Evolutionary conservation across 2,797 vertebrate species (phyloP).

Genomic region (Pantherophis vulpinus): DNA sequence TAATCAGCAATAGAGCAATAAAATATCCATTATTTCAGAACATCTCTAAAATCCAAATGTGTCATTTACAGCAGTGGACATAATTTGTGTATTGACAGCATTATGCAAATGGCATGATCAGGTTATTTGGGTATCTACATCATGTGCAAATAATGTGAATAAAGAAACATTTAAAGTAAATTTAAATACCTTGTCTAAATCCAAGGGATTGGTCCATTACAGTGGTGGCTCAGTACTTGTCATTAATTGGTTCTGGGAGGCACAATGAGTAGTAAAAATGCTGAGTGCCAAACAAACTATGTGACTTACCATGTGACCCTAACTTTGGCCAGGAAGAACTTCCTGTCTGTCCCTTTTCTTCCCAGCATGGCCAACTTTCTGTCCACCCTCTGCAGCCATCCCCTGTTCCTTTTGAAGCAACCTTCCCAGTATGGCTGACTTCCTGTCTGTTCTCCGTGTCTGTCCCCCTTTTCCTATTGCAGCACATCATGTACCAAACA

Average conservation of each 20-base stretch:
- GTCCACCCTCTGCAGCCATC: not conserved
- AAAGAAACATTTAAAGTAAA: not conserved
- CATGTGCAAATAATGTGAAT: not conserved
- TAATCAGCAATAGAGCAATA: not conserved
- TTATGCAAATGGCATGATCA: not conserved
- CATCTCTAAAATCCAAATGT: not conserved
- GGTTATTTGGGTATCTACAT: not conserved
- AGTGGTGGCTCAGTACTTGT: not conserved
- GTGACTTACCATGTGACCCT: not conserved
- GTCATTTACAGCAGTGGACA: not conserved
- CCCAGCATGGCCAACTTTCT: not conserved
- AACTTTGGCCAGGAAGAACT: not conserved
- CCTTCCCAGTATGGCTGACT: not conserved
- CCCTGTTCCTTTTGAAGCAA: not conserved
- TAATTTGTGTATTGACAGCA: not conserved
- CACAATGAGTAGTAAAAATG: not conserved
- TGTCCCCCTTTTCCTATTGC: not conserved
- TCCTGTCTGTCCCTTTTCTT: not conserved
- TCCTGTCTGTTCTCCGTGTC: not conserved
- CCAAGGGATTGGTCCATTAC: not conserved
- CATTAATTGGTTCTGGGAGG: not conserved
- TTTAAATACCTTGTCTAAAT: not conserved
- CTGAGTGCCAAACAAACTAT: not conserved
- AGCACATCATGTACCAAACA: not conserved
- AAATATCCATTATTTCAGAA: not conserved